Evolutionary conservation across 1,140 invertebrate genomes (phyloP).

Genomic region (Bombus affinis): DNA sequence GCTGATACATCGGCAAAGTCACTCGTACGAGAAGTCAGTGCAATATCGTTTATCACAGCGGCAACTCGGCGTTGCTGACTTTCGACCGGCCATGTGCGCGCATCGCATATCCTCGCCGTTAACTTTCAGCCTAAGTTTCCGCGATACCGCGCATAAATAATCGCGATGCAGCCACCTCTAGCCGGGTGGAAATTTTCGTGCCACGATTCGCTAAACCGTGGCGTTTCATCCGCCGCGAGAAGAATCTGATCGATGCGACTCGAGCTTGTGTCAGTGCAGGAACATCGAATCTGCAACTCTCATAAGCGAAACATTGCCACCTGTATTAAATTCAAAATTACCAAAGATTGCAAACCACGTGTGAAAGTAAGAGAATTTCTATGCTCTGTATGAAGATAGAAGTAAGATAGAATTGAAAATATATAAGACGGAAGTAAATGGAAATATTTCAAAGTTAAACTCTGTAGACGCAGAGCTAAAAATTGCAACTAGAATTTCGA

Average conservation of each 20-base stretch:
- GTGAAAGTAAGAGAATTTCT: too few species aligned
- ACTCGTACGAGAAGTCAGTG: constrained; percentile 50
- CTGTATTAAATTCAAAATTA: too few species aligned
- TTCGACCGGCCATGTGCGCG: constrained; percentile 9
- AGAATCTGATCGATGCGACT: not conserved
- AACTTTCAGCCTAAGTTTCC: constrained; percentile 67
- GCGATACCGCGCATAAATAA: constrained; percentile 67
- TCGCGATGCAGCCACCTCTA: not conserved
- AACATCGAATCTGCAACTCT: not conserved
- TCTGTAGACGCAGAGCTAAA: too few species aligned
- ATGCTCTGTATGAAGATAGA: too few species aligned
- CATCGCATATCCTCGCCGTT: constrained; percentile 37
- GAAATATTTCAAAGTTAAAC: too few species aligned
- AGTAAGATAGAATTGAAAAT: too few species aligned
- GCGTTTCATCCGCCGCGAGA: not conserved
- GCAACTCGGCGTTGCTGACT: not conserved
- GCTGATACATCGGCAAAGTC: constrained; percentile 58
- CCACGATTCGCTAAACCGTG: not conserved
- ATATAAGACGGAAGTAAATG: too few species aligned
- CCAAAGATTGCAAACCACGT: too few species aligned
- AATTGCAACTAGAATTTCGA: too few species aligned
- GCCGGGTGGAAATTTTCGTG: constrained; percentile 17
- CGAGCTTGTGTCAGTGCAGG: not conserved
- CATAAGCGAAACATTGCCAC: too few species aligned
- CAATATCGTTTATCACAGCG: constrained; percentile 59